A percentile compares a stretch with the other conserved stretches of the same genome.
Conservation (phyloP, 2,797 vertebrate species). For the Falco rusticolus region DNA sequence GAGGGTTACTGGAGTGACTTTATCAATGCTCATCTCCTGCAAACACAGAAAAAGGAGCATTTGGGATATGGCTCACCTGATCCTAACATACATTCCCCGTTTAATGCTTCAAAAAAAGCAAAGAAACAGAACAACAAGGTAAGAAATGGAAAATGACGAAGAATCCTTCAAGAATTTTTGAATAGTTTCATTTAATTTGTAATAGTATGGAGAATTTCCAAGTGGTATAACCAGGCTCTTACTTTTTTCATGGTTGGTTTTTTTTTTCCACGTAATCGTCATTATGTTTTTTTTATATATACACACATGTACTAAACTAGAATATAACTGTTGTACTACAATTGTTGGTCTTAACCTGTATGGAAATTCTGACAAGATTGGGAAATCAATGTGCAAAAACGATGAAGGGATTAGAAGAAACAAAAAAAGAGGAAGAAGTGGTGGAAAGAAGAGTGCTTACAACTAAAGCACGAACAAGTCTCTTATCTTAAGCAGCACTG, state of each 20-base stretch:
- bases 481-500: not conserved
- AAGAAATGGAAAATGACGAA: not conserved
- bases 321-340: not conserved
- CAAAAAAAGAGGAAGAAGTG: not conserved
- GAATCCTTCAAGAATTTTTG: not conserved
- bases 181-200: not conserved
- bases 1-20: not conserved
- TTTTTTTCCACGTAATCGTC: not conserved
- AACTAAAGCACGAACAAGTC: not conserved
- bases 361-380: not conserved
- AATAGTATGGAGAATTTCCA: not conserved
- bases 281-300: not conserved
- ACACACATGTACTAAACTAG: not conserved
- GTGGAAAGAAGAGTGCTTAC: not conserved
- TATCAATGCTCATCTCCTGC: slow-evolving; percentile 31
- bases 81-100: slow-evolving; percentile 41
- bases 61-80: slow-evolving; percentile 62
- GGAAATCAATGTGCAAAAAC: not conserved
- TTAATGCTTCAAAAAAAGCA: slow-evolving; percentile 33
- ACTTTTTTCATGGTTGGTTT: not conserved
- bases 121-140: not conserved
- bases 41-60: slow-evolving; percentile 14
- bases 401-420: not conserved
- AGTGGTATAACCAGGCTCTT: not conserved
- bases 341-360: not conserved